Base-by-base conservation (phyloP, 2,888 invertebrate species). In the Teinopalpus imperialis region DNA sequence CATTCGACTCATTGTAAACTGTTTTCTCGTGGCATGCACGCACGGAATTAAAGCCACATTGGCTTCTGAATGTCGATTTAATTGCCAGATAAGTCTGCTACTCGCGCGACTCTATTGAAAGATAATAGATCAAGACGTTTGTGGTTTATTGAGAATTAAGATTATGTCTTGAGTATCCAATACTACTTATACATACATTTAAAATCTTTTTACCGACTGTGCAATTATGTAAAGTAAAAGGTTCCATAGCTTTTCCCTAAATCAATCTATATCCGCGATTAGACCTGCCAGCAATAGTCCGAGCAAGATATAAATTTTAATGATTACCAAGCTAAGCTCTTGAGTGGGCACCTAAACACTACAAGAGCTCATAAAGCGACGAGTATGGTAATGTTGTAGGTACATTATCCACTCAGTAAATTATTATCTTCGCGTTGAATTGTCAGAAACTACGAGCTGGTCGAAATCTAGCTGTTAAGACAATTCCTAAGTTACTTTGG, bases 31-130 rank as follows among this genome's bases (percentile, higher is more conserved):
- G 76, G 54, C 56, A 53, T 48, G 75, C 74, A 69, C 70, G 76
- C 72, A 71, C 68, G 65, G 81, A 81, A 81, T 83, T 78, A 81
- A 80, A 79, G 72, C 75, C 73, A 66, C 75, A 75, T 76, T 70
- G 81, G 79, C 87, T 86, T 80, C 86, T 82, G 87, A 85, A 87
- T 86, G 87, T 85, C 80, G 87, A 88, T 88, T 85, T 87, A 88
- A 87, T 88, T 87, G 86, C 80, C 69, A 79, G 87, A 88, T 88
- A 88, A 85, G 79, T 80, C 79, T 66, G 61, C 61, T 69, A 72
- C 71, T 69, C 69, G 71, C 77, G 77, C 79, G 79, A 73, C 77
- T 69, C 76, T 72, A 83, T 83, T 82, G 74, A 76, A 78, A 82
- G 79, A 85, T 85, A 82, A 85, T 83, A 76, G 74, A 69, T 77